These are phyloP conservation scores for Chironomus tentans DNA, from an alignment of 2,888 invertebrate species.

Conservation along the genomic window DNA sequence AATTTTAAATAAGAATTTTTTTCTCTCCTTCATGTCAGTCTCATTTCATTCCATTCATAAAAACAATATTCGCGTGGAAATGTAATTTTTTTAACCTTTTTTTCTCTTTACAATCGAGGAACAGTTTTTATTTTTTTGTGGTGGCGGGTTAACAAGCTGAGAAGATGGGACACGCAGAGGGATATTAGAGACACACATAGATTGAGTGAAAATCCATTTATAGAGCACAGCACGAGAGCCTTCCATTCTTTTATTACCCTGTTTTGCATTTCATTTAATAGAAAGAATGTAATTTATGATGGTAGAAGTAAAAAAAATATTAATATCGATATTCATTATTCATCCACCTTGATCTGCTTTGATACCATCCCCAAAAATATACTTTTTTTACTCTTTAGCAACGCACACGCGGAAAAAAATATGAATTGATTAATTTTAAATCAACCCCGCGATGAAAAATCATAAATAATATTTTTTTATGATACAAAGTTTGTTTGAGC, in stretches of 20 bases:
- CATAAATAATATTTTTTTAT: neutral
- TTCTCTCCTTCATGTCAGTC: neutral
- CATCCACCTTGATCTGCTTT: conserved; percentile 25
- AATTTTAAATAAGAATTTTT: conserved; percentile 7
- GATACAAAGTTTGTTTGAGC: neutral
- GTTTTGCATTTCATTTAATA: neutral
- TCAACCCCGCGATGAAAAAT: neutral
- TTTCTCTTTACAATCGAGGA: neutral
- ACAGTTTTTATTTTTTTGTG: neutral
- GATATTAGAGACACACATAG: neutral
- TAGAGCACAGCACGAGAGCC: conserved; percentile 15
- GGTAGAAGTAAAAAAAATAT: conserved; percentile 9
- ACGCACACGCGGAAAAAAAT: neutral
- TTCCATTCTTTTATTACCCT: conserved; percentile 20
- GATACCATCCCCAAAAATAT: conserved; percentile 8
- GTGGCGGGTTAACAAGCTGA: conserved; percentile 17
- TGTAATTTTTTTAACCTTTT: conserved; percentile 13
- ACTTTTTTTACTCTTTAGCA: neutral
- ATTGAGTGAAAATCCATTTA: conserved; percentile 21
- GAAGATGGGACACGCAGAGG: neutral
- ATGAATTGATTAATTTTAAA: conserved; percentile 16
- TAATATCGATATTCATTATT: conserved; percentile 27
- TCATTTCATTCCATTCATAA: conserved; percentile 14
- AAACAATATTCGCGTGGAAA: conserved; percentile 14
- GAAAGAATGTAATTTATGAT: conserved; percentile 21